Evolutionary conservation across 2,888 invertebrate species (phyloP).

Genomic region (Hololepta plana): DNA sequence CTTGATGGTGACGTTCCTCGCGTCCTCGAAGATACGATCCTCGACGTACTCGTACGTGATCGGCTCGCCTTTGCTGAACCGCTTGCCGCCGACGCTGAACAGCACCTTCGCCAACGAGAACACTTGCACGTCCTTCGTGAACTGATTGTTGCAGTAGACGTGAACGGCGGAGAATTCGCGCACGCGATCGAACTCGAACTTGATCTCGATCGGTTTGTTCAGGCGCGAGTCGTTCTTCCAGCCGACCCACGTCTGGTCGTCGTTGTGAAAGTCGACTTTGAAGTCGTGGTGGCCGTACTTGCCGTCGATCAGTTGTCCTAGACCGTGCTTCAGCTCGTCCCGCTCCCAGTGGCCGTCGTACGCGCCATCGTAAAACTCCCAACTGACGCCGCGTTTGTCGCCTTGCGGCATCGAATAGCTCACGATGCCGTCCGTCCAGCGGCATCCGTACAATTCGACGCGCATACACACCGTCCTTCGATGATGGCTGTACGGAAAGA

Average conservation of each 20-base stretch:
- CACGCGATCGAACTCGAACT: slow-evolving; percentile 72
- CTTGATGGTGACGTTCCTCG: slow-evolving; percentile 65
- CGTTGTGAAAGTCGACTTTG: slow-evolving; percentile 33
- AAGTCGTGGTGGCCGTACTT: slow-evolving; percentile 61
- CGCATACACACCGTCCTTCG: slow-evolving; percentile 80
- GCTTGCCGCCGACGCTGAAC: slow-evolving; percentile 63
- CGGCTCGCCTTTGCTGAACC: slow-evolving; percentile 57
- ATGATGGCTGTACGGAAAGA: slow-evolving; percentile 72
- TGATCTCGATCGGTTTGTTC: slow-evolving; percentile 44
- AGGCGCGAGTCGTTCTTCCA: slow-evolving; percentile 66
- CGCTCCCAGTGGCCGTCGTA: slow-evolving; percentile 75
- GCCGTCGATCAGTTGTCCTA: slow-evolving; percentile 76
- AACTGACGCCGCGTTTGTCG: slow-evolving; percentile 58
- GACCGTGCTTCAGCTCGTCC: slow-evolving; percentile 48
- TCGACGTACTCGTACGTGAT: slow-evolving; percentile 53
- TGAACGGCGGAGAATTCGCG: slow-evolving; percentile 72
- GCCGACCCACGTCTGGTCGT: slow-evolving; percentile 70
- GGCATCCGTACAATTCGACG: slow-evolving; percentile 78
- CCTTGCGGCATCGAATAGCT: slow-evolving; percentile 82
- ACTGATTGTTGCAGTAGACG: slow-evolving; percentile 71
- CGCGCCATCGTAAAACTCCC: slow-evolving; percentile 66
- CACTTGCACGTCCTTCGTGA: slow-evolving; percentile 68
- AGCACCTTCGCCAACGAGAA: slow-evolving; percentile 61
- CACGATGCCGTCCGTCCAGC: slow-evolving; percentile 68
- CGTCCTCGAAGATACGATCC: slow-evolving; percentile 63